A percentile compares a stretch with the other conserved stretches of the same genome.
phyloP scores from a whole-genome alignment of 2,888 invertebrate genomes.

The Acrocyrtus sp. region DNA sequence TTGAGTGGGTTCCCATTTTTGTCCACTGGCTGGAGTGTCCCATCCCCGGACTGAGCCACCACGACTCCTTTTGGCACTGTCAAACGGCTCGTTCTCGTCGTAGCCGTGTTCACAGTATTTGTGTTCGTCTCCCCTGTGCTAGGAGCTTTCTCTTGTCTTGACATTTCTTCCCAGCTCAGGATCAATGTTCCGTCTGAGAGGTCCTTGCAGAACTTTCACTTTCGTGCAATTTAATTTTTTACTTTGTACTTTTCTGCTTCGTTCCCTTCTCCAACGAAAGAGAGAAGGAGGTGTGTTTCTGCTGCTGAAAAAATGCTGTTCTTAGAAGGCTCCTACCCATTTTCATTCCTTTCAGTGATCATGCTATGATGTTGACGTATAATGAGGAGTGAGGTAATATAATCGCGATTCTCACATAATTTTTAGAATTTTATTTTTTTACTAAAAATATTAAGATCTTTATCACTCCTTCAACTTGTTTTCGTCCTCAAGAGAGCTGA shows the following conservation, averaged over 20 bases:
- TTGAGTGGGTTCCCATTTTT: slow-evolving; percentile 32
- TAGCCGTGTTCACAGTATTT: slow-evolving; percentile 17
- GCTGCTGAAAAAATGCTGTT: too few relatives aligned
- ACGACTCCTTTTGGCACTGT: slow-evolving; percentile 38
- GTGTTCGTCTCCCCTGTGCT: slow-evolving; percentile 32
- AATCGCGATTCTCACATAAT: neutral
- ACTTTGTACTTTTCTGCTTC: too few relatives aligned
- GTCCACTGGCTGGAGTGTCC: slow-evolving; percentile 14
- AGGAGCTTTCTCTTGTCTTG: slow-evolving; percentile 44
- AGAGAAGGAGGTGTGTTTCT: too few relatives aligned
- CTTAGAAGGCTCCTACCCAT: slow-evolving; percentile 15
- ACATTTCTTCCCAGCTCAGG: slow-evolving; percentile 40
- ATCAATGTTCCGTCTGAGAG: too few relatives aligned
- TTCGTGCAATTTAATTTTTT: too few relatives aligned
- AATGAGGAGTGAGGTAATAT: neutral
- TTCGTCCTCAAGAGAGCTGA: slow-evolving; percentile 36
- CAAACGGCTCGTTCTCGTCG: slow-evolving; percentile 19
- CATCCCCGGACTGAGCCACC: neutral
- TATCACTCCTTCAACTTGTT: slow-evolving; percentile 26
- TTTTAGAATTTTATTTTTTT: neutral
- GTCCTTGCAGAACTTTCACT: too few relatives aligned
- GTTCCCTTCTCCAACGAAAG: too few relatives aligned
- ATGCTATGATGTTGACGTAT: slow-evolving; percentile 6
- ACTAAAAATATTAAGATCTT: neutral
- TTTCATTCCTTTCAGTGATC: slow-evolving; percentile 28